phyloP scores from a whole-genome alignment of 23 tunicate species.

The Ciona savignyi region DNA sequence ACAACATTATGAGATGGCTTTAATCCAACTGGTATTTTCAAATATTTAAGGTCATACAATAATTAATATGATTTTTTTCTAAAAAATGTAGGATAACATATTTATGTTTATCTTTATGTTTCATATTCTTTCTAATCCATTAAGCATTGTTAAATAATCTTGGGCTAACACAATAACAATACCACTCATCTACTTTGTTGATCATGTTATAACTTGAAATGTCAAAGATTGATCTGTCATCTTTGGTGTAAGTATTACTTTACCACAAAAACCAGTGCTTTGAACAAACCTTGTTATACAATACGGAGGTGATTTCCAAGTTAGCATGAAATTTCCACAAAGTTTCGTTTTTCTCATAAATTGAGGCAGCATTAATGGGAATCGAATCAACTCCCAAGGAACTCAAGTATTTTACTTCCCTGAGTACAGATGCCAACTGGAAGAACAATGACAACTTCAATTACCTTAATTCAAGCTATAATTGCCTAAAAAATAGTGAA shows the following conservation, averaged over 20 bases:
- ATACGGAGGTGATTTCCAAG: constrained; percentile 48
- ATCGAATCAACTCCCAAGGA: constrained; percentile 46
- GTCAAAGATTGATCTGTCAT: too few species aligned
- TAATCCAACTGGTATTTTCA: too few species aligned
- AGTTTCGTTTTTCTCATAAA: constrained; percentile 59
- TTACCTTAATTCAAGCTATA: too few species aligned
- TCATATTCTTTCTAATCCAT: not conserved
- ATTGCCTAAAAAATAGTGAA: too few species aligned
- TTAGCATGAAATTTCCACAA: constrained; percentile 84
- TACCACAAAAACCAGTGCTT: too few species aligned
- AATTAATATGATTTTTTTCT: too few species aligned
- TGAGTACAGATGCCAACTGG: constrained; percentile 55
- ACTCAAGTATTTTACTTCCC: constrained; percentile 82
- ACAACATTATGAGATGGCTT: too few species aligned
- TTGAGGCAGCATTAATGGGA: constrained; percentile 52
- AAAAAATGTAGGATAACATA: not conserved
- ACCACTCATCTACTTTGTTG: too few species aligned
- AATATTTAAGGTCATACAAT: too few species aligned
- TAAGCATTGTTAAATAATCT: too few species aligned
- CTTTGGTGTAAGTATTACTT: too few species aligned
- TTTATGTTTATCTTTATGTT: not conserved
- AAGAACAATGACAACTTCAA: not conserved
- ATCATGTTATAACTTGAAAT: not conserved
- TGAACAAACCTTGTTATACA: constrained; percentile 71
- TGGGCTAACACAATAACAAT: too few species aligned